Percentiles rank a stretch among this genome's conserved stretches.
Conservation (phyloP, 2,113 vertebrate species). For the Benitochromis conjunctus region DNA sequence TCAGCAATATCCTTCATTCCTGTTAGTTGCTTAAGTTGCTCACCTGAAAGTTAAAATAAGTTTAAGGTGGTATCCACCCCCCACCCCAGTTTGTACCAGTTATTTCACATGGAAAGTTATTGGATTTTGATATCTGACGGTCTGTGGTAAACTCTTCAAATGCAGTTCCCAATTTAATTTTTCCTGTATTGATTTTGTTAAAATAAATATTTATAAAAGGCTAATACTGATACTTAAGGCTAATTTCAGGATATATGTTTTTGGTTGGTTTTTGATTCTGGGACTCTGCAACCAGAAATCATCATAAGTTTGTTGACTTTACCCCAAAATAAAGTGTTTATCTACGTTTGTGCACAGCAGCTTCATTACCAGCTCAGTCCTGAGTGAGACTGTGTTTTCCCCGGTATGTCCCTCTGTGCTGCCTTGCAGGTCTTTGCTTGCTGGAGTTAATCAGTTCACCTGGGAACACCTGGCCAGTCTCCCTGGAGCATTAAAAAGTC, state of each 20-base stretch:
- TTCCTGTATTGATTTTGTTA: background rate
- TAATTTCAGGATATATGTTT: background rate
- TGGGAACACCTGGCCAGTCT: background rate
- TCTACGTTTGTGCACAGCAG: background rate
- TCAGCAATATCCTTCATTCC: background rate
- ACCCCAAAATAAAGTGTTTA: background rate
- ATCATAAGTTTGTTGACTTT: background rate
- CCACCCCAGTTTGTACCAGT: background rate
- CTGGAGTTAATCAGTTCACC: background rate
- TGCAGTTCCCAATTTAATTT: background rate
- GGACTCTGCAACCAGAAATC: background rate
- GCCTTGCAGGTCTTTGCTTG: background rate
- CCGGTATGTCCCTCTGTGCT: background rate
- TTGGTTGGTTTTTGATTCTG: background rate
- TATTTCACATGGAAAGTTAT: background rate
- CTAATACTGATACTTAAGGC: background rate
- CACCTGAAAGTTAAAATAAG: background rate
- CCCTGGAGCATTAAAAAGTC: background rate
- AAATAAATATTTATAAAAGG: background rate
- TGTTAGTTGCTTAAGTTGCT: background rate
- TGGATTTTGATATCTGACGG: background rate
- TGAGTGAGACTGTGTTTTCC: background rate
- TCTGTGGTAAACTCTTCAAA: background rate
- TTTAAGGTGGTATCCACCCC: background rate
- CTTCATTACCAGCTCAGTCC: background rate